phyloP scores from a whole-genome alignment of 2,797 vertebrate species.

The Mus caroli region DNA sequence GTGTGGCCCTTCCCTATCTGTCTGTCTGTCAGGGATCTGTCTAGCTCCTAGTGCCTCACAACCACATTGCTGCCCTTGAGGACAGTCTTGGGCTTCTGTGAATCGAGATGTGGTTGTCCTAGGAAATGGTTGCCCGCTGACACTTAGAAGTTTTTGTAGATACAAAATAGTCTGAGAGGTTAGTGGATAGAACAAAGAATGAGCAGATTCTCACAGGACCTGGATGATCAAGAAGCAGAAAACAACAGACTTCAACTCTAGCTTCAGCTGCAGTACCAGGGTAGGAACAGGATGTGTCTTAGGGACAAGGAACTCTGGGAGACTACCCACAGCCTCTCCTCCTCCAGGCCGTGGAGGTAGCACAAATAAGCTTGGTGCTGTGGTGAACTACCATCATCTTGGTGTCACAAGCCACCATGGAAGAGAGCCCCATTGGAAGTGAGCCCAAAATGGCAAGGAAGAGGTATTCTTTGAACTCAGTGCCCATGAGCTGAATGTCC shows the following conservation, averaged over 20 bases:
- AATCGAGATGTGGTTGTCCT: not conserved
- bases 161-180: not conserved
- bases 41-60: not conserved
- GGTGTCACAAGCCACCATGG: not conserved
- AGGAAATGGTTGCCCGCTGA: fast-evolving
- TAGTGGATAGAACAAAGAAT: not conserved
- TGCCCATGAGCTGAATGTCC: slow-evolving; percentile 88
- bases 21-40: not conserved
- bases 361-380: not conserved
- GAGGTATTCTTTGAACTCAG: slow-evolving; percentile 94
- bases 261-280: too few relatives aligned
- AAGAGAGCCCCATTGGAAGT: fast-evolving
- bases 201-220: not conserved
- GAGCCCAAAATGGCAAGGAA: not conserved
- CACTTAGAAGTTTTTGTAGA: not conserved
- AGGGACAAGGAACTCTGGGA: not conserved
- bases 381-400: not conserved
- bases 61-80: not conserved
- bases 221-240: too few relatives aligned
- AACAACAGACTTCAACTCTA: too few relatives aligned
- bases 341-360: slow-evolving; percentile 44
- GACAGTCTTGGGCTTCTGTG: not conserved
- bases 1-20: not conserved
- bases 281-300: not conserved
- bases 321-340: not conserved